Evolutionary conservation across 1,140 invertebrate species (phyloP), one percentile per base, ranked within the genome.

Genomic region (Goniozus legneri): DNA sequence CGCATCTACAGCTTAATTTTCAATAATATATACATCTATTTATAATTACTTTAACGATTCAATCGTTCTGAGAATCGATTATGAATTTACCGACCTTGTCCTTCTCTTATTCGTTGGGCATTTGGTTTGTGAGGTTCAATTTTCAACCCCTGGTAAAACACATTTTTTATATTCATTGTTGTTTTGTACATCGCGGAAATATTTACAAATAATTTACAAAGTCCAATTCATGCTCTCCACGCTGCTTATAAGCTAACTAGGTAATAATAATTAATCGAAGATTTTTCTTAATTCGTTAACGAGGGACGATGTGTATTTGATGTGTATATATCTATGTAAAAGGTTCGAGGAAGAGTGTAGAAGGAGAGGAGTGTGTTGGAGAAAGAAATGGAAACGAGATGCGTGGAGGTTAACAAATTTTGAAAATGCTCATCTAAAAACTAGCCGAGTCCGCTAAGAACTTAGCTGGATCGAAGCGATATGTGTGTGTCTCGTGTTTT

Each of bases 171-270:
- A n/a, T n/a, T n/a, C n/a, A n/a, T n/a, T n/a, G n/a, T 56, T 37
- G 42, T 50, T 69, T 70, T 72, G 67, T 72, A 71, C 68, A 72
- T 63, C 53, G 62, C 47, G 69, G 69, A 66, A 68, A 65, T 72
- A 72, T 72, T 71, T 72, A 72, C 69, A 72, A 51, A 45, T 64
- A 72, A 62, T 68, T 55, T 72, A 72, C 69, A 71, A 59, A 54
- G 62, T 60, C 62, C 47, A 61, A 49, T 50, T 50, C 61, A 44
- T 43, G 60, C 54, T 59, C 34, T 35, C 50, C 56, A 57, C 45
- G 32, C 41, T 54, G 57, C 45, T n/a, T n/a, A n/a, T n/a, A n/a
- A n/a, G n/a, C n/a, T n/a, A n/a, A n/a, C 59, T 62, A 60, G 46
- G 44, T 49, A 52, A 60, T 58, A 56, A 54, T 52, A 53, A 40